Base-by-base conservation (phyloP, 2,888 invertebrate genomes). In the Lepeophtheirus nordmannii region DNA sequence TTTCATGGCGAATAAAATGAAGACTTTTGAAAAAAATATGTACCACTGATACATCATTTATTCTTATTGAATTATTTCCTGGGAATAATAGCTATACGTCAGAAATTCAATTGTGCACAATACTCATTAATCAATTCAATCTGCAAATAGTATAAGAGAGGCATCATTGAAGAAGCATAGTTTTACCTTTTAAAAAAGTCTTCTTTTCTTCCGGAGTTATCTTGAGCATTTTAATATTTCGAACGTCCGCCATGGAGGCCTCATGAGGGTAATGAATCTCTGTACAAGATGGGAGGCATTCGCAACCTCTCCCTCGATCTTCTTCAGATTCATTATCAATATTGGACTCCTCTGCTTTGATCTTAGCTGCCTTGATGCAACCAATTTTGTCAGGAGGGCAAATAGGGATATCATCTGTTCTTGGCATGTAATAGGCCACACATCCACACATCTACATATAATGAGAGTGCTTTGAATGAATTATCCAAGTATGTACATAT, bases 371-470 rank as follows among this genome's bases (percentile, higher is more conserved):
- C 10, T n/a, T 20, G 12, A 62, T 40, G 62, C 62, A 62, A 17
- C 20, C 11, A 11, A 14, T 40, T 40, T n/a, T 20, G 1, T 12
- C 20, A 38, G 62, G 62, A 40, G 40, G 14, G 23, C 62, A 62
- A 62, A 62, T 62, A 17, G 62, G 62, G 20, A 41, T 62, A 17
- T n/a, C 20, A 41, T 40, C 40, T 12, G 20, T 17, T 62, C 62
- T 38, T 11, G 62, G 62, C 62, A 62, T 62, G 62, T 62, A 41
- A 40, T 62, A 62, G 2, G 62, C 39, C 3, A 62, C 62, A 39
- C 62, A 62, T 10, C 39, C 39, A 17, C 62, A 62, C 10, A 10
- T 62, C 39, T 38, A 12, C n/a, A 60, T 46, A n/a, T n/a, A 30
- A 30, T 30, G 30, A 30, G 7, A 30, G 30, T n/a, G n/a, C n/a